phyloP scores from a whole-genome alignment of 2,888 invertebrate genomes.

The Maniola hyperantus region DNA sequence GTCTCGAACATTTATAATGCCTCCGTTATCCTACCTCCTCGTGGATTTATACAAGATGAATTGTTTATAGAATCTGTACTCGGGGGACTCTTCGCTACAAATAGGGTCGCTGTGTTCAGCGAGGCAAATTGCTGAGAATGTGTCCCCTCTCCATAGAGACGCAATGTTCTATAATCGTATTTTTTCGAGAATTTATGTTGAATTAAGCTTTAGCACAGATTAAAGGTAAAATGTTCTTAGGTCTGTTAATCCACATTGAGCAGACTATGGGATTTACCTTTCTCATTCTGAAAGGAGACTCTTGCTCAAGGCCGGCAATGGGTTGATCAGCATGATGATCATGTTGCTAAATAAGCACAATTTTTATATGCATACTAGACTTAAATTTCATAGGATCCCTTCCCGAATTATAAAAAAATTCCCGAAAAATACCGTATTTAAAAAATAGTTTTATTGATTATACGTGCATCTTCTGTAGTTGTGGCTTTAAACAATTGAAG shows the following conservation, averaged over 20 bases:
- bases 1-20: slow-evolving; percentile 56
- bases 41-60: slow-evolving; percentile 61
- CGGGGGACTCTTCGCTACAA: slow-evolving; percentile 51
- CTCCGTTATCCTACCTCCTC: slow-evolving; percentile 50
- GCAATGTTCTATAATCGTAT: slow-evolving; percentile 58
- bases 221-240: background rate
- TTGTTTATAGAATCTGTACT: slow-evolving; percentile 59
- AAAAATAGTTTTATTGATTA: too few species aligned
- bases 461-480: background rate
- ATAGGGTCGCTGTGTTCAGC: slow-evolving; percentile 69
- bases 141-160: slow-evolving; percentile 55
- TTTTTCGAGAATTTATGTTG: slow-evolving; percentile 61
- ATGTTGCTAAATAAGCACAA: background rate
- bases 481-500: too few species aligned
- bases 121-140: slow-evolving; percentile 65
- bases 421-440: too few species aligned
- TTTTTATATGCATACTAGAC: background rate
- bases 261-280: too few species aligned
- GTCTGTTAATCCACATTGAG: too few species aligned
- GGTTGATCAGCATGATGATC: too few species aligned
- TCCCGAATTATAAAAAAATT: background rate
- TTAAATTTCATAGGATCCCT: background rate
- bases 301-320: too few species aligned
- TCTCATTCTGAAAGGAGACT: too few species aligned
- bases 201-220: slow-evolving; percentile 49